Evolutionary conservation across 1,140 invertebrate genomes (phyloP).

Genomic region (Hycleus phaleratus): DNA sequence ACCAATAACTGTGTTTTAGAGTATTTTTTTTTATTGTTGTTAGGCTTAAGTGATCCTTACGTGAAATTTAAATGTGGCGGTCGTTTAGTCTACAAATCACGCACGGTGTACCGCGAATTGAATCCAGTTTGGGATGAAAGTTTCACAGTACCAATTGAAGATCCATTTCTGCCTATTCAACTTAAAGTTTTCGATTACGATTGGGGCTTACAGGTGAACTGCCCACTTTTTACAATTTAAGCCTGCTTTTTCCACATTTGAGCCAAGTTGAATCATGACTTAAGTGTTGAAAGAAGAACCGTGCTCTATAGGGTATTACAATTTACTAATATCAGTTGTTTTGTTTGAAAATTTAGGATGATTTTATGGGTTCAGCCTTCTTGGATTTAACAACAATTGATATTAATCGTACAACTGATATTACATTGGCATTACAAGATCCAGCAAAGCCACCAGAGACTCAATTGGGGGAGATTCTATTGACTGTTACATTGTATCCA

Average conservation of each 20-base stretch:
- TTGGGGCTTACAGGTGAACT: conserved; percentile 68
- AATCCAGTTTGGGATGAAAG: conserved; percentile 95
- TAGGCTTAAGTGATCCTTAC: conserved; percentile 95
- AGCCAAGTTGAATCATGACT: no score
- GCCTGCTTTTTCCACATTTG: no score
- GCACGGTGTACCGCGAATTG: conserved; percentile 81
- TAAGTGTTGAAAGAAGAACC: no score
- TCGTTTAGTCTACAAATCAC: conserved; percentile 85
- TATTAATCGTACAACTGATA: conserved; percentile 70
- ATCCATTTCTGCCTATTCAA: conserved; percentile 79
- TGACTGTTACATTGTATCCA: conserved; percentile 77
- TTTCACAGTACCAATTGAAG: conserved; percentile 90
- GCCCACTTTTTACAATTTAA: no score
- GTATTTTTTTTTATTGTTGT: conserved; percentile 10
- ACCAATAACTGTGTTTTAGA: no score
- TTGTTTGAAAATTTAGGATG: conserved; percentile 53
- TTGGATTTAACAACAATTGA: conserved; percentile 81
- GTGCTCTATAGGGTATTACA: not conserved
- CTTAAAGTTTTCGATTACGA: conserved; percentile 98
- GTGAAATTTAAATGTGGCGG: conserved; percentile 94
- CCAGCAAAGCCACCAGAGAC: conserved; percentile 50
- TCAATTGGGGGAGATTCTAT: conserved; percentile 74
- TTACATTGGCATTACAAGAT: conserved; percentile 69
- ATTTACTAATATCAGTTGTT: not conserved
- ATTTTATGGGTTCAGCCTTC: conserved; percentile 90